Evolutionary conservation across 2,797 vertebrate genomes (phyloP).

Genomic region (Garrulus glandarius): DNA sequence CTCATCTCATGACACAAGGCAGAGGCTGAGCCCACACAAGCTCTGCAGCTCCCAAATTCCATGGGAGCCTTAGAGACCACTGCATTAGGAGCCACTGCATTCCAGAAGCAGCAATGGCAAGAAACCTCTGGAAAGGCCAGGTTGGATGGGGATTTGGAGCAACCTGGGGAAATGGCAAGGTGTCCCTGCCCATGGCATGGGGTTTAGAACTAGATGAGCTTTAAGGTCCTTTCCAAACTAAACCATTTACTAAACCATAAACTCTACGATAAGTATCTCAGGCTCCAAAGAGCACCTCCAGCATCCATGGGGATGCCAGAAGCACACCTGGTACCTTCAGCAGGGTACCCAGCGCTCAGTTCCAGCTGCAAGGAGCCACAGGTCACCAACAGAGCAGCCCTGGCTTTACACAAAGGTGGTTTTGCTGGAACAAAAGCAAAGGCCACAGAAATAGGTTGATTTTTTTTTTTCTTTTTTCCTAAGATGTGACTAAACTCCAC

Average conservation of each 20-base stretch:
- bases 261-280: background rate
- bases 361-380: background rate
- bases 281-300: background rate
- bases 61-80: background rate
- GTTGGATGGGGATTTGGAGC: background rate
- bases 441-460: background rate
- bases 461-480: background rate
- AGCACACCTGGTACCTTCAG: background rate
- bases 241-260: background rate
- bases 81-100: background rate
- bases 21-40: background rate
- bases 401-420: background rate
- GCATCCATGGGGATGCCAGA: background rate
- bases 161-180: background rate
- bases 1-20: fast-evolving
- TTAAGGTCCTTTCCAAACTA: background rate
- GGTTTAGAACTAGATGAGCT: background rate
- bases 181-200: background rate
- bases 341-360: background rate
- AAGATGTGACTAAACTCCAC: background rate
- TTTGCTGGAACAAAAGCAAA: background rate
- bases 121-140: background rate
- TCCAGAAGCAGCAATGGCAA: background rate
- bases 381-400: background rate
- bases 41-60: background rate